Percentiles rank a stretch among this genome's conserved stretches.
These are phyloP conservation scores for Dynastes tityus DNA, from an alignment of 2,888 invertebrate genomes.

Conservation along the genomic window DNA sequence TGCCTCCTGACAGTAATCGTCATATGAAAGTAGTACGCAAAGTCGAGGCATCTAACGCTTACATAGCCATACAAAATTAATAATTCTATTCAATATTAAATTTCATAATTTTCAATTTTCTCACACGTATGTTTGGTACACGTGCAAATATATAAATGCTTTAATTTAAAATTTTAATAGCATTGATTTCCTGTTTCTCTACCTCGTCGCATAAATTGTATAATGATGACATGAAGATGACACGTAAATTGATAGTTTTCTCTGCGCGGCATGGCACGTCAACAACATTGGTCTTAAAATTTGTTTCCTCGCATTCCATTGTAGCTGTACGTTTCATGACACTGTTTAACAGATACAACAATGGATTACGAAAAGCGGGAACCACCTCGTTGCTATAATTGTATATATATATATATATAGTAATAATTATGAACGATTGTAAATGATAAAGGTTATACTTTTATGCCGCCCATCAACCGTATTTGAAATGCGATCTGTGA, in stretches of 20 bases:
- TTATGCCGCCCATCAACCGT: slow-evolving; percentile 24
- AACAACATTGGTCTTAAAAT: slow-evolving; percentile 4
- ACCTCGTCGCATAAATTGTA: neutral
- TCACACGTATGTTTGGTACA: neutral
- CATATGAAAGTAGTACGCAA: slow-evolving; percentile 2
- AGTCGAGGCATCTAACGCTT: neutral
- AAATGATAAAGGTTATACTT: slow-evolving; percentile 10
- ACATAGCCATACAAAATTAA: slow-evolving; percentile 20
- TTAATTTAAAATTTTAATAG: slow-evolving; percentile 37
- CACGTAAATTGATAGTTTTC: slow-evolving; percentile 37
- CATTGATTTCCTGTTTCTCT: slow-evolving; percentile 21
- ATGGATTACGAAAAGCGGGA: slow-evolving; percentile 35
- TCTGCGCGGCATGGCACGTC: slow-evolving; percentile 12
- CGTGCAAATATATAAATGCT: slow-evolving; percentile 17
- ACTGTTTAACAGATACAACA: slow-evolving; percentile 20
- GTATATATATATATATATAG: neutral
- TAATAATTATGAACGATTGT: neutral
- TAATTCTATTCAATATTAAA: slow-evolving; percentile 10
- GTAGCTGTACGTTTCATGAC: neutral
- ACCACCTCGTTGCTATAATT: slow-evolving; percentile 15
- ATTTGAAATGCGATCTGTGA: slow-evolving; percentile 15
- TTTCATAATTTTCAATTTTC: slow-evolving; percentile 40
- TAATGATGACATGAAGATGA: slow-evolving; percentile 34
- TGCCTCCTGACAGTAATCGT: slow-evolving; percentile 23
- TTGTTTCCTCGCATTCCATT: slow-evolving; percentile 40